phyloP scores from a whole-genome alignment of 2,113 vertebrate genomes.

The Paramormyrops kingsleyae region DNA sequence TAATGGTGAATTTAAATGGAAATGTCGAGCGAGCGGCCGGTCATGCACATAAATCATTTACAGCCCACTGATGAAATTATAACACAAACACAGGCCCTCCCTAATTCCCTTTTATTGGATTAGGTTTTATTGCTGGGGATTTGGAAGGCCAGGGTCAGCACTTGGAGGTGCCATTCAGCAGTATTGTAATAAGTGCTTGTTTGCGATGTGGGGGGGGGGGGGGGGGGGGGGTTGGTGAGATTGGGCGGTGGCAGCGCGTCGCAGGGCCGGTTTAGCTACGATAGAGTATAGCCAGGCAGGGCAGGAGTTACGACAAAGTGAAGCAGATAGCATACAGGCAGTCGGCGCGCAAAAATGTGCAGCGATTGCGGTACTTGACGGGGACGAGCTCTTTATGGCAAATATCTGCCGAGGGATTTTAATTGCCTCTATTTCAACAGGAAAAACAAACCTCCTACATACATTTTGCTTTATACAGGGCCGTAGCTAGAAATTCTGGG shows the following conservation, averaged over 20 bases:
- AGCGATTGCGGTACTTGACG: background rate
- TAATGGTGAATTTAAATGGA: conserved; percentile 14
- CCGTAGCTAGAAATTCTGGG: background rate
- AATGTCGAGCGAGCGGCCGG: background rate
- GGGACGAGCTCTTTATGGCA: background rate
- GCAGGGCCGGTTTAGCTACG: background rate
- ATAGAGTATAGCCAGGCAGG: background rate
- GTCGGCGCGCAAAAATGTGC: background rate
- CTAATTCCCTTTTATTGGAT: conserved; percentile 19
- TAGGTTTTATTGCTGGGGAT: conserved; percentile 16
- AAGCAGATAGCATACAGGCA: background rate
- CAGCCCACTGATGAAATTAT: conserved; percentile 13
- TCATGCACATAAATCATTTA: conserved; percentile 17
- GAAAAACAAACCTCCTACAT: background rate
- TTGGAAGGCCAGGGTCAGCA: background rate
- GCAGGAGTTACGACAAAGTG: background rate
- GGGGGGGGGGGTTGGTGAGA: background rate
- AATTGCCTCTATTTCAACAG: background rate
- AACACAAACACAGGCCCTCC: background rate
- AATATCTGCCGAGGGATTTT: background rate
- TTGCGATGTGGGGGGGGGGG: background rate
- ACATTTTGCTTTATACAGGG: background rate
- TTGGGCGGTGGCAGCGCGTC: background rate
- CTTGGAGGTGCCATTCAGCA: background rate
- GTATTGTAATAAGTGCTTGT: conserved; percentile 9